These are phyloP conservation scores for Pogonomyrmex barbatus DNA, from an alignment of 1,140 invertebrate species.

Conservation along the genomic window DNA sequence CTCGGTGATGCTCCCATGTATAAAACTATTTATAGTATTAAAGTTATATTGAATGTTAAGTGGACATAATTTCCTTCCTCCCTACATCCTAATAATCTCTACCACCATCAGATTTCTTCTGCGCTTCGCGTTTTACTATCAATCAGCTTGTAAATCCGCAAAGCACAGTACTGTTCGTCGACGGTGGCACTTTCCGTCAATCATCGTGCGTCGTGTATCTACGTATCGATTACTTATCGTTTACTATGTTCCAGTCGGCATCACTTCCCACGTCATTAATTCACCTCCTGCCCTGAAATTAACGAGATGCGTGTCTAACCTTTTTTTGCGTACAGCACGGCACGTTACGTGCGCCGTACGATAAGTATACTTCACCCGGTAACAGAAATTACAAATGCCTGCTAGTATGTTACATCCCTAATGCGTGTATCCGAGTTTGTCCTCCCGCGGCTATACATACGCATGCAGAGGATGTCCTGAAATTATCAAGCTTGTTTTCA, in stretches of 20 bases:
- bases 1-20: neutral
- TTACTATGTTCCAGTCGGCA: conserved; percentile 3
- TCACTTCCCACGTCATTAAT: conserved; percentile 57
- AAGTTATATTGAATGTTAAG: conserved; percentile 21
- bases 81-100: neutral
- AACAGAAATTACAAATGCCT: conserved; percentile 56
- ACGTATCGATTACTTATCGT: conserved; percentile 3
- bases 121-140: conserved; percentile 20
- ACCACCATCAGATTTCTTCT: neutral
- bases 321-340: conserved; percentile 40
- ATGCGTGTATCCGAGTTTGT: conserved; percentile 54
- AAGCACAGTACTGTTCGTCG: neutral
- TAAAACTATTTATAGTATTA: neutral
- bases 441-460: conserved; percentile 10
- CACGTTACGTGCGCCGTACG: conserved; percentile 42
- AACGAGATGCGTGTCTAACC: conserved; percentile 43
- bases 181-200: conserved; percentile 28
- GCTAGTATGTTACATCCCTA: conserved; percentile 41
- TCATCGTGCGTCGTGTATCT: conserved; percentile 26
- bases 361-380: conserved; percentile 23
- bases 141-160: conserved; percentile 45
- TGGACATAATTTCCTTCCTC: neutral
- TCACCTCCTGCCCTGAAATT: neutral
- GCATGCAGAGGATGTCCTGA: neutral
- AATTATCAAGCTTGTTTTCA: neutral